Conservation (phyloP, 1,140 invertebrate genomes). For the Pseudomyrmex cubaensis region DNA sequence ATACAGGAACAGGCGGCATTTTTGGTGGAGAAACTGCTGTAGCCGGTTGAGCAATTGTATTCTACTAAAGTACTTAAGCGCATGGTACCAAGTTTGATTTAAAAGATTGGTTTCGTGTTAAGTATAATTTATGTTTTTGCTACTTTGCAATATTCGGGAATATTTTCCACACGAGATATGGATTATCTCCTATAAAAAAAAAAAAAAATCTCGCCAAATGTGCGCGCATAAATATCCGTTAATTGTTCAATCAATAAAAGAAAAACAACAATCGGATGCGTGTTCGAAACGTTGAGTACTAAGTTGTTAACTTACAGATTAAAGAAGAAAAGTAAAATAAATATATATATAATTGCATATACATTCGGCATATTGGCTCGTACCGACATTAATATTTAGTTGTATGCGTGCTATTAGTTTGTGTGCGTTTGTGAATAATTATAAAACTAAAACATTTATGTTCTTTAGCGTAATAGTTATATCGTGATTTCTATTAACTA, state of each 20-base stretch:
- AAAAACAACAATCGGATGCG: not conserved
- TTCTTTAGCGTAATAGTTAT: too few relatives aligned
- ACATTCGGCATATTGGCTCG: too few relatives aligned
- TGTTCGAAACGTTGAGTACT: not conserved
- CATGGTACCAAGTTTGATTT: not conserved
- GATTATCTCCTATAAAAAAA: too few relatives aligned
- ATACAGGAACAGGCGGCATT: conserved; percentile 51
- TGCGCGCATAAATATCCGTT: conserved; percentile 9
- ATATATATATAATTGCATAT: too few relatives aligned
- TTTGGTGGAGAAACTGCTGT: conserved; percentile 29
- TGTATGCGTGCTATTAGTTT: too few relatives aligned
- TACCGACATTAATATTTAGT: too few relatives aligned
- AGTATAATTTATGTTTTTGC: too few relatives aligned
- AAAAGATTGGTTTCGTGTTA: not conserved
- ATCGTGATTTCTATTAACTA: too few relatives aligned
- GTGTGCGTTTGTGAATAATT: too few relatives aligned
- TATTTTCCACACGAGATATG: too few relatives aligned
- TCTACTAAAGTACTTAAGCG: not conserved
- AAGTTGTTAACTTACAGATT: not conserved
- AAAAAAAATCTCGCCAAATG: not conserved
- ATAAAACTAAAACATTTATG: too few relatives aligned
- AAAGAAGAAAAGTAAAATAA: not conserved
- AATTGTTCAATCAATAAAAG: conserved; percentile 7
- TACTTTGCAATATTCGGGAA: too few relatives aligned
- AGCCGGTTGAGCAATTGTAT: not conserved